Percentiles rank a stretch among this genome's conserved stretches.
phyloP scores from a whole-genome alignment of 2,888 invertebrate genomes.

The Drosophila barbarae region DNA sequence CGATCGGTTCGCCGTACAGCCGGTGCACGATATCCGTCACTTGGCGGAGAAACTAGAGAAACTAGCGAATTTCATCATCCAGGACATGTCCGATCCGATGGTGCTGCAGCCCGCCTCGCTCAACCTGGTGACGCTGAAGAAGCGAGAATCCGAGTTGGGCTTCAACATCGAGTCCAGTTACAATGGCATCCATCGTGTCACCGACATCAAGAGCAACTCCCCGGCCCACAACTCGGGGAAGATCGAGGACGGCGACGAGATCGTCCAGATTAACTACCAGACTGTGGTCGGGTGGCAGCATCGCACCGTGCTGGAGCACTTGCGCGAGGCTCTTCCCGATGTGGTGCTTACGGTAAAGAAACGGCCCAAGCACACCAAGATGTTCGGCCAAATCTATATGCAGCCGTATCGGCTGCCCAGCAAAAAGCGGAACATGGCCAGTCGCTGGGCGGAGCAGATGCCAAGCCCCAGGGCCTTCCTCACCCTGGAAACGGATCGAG shows the following conservation, averaged over 20 bases:
- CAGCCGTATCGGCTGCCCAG: slow-evolving; percentile 87
- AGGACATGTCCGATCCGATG: slow-evolving; percentile 92
- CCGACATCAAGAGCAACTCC: slow-evolving; percentile 93
- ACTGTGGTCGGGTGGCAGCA: slow-evolving; percentile 90
- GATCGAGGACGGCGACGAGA: slow-evolving; percentile 97
- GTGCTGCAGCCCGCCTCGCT: slow-evolving; percentile 95
- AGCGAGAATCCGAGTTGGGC: slow-evolving; percentile 92
- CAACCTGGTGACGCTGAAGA: slow-evolving; percentile 91
- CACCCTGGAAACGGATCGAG: slow-evolving; percentile 75
- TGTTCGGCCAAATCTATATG: slow-evolving; percentile 85
- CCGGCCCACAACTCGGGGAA: slow-evolving; percentile 95
- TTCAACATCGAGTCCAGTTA: slow-evolving; percentile 93
- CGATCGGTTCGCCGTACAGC: slow-evolving; percentile 92
- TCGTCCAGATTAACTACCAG: slow-evolving; percentile 91
- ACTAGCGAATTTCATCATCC: slow-evolving; percentile 91
- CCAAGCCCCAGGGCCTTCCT: slow-evolving; percentile 84
- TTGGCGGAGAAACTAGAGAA: slow-evolving; percentile 88
- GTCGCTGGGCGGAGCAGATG: slow-evolving; percentile 85
- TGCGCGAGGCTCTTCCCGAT: slow-evolving; percentile 89
- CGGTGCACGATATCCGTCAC: slow-evolving; percentile 85
- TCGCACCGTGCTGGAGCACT: slow-evolving; percentile 86
- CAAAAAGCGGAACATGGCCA: slow-evolving; percentile 83
- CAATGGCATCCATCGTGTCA: slow-evolving; percentile 89
- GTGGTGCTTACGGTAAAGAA: slow-evolving; percentile 90
- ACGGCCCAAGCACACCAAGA: slow-evolving; percentile 89